Conservation (phyloP, 2,113 vertebrate genomes). For the Nyctereutes procyonoides region DNA sequence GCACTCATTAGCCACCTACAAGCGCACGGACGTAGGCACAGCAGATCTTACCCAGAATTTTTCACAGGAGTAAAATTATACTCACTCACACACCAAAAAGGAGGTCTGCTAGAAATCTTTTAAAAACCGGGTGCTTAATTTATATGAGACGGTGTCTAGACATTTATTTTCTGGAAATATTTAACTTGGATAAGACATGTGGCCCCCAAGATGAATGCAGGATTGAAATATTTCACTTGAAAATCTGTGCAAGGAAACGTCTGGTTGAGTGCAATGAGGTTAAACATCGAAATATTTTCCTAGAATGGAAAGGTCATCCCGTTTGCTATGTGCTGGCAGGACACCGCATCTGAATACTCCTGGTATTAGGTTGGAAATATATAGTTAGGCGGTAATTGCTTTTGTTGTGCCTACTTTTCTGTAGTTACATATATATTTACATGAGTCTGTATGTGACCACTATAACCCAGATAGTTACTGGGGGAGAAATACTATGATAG, state of each 20-base stretch:
- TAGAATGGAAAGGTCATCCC: constrained; percentile 72
- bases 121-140: constrained; percentile 77
- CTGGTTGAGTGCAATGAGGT: constrained; percentile 72
- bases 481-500: background rate
- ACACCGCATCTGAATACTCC: background rate
- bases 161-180: constrained; percentile 85
- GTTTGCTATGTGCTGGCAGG: background rate
- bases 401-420: background rate
- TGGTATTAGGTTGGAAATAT: background rate
- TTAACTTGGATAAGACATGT: constrained; percentile 82
- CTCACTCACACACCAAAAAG: constrained; percentile 56
- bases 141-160: constrained; percentile 83
- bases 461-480: background rate
- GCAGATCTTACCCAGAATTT: constrained; percentile 2
- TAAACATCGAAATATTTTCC: constrained; percentile 74
- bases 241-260: constrained; percentile 78
- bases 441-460: background rate
- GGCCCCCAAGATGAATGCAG: constrained; percentile 80
- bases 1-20: background rate
- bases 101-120: constrained; percentile 74
- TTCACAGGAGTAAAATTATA: constrained; percentile 58
- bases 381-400: background rate
- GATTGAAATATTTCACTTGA: constrained; percentile 80
- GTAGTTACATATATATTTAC: background rate
- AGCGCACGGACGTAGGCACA: background rate